Evolutionary conservation across 2,113 vertebrate species (phyloP).

Genomic region (Narcine bancroftii): DNA sequence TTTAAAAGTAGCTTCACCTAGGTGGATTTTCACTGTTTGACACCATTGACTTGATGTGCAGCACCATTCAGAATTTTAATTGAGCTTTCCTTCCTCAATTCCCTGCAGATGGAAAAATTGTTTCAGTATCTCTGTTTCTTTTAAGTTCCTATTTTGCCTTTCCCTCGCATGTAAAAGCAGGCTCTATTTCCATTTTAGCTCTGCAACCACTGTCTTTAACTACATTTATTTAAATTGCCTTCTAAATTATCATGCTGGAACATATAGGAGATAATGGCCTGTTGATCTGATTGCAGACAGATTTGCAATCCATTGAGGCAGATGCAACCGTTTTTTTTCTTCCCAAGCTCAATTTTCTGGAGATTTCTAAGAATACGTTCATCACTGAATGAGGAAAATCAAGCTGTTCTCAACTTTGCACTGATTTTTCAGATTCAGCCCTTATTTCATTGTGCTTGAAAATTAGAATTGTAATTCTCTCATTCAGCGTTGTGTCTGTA

Average conservation of each 20-base stretch:
- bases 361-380: constrained; percentile 31
- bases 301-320: constrained; percentile 26
- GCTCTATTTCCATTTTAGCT: background rate
- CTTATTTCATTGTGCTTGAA: background rate
- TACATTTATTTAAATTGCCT: constrained; percentile 25
- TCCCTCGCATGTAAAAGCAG: background rate
- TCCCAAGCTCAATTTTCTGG: constrained; percentile 11
- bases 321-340: background rate
- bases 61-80: constrained; percentile 24
- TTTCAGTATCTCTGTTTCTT: background rate
- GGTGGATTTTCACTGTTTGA: background rate
- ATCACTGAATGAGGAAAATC: background rate
- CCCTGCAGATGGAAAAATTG: background rate
- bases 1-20: background rate
- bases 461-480: constrained; percentile 2
- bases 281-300: constrained; percentile 28
- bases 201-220: background rate
- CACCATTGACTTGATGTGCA: background rate
- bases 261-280: constrained; percentile 5
- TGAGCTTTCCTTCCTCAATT: background rate
- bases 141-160: background rate
- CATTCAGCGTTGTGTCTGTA: background rate
- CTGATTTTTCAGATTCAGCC: constrained; percentile 17
- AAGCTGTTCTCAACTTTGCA: constrained; percentile 21
- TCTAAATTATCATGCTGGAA: constrained; percentile 23